Percentiles rank a stretch among this genome's conserved stretches.
Conservation (phyloP, 2,888 invertebrate genomes). For the Agrotis exclamationis region DNA sequence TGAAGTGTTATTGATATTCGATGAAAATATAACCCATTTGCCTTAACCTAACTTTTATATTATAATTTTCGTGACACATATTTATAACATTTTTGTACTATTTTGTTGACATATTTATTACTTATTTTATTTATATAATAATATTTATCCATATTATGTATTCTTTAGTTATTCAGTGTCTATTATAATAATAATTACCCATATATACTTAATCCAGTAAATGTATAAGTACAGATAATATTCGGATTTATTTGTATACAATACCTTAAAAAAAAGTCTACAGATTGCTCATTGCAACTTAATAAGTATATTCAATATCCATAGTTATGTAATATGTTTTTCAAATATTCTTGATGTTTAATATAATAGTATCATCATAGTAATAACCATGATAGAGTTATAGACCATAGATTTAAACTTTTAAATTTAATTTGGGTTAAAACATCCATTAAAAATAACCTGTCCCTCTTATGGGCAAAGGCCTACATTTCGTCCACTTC, state of each 20-base stretch:
- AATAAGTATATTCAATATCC: constrained; percentile 27
- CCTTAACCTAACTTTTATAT: constrained; percentile 6
- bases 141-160: background rate
- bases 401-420: constrained; percentile 25
- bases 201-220: constrained; percentile 8
- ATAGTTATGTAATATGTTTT: constrained; percentile 29
- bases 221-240: constrained; percentile 21
- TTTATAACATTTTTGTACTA: constrained; percentile 22
- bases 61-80: constrained; percentile 21
- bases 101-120: constrained; percentile 15
- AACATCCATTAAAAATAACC: background rate
- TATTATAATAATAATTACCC: constrained; percentile 48
- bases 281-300: background rate
- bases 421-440: background rate
- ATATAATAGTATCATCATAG: constrained; percentile 15
- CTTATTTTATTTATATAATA: constrained; percentile 8
- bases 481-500: background rate
- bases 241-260: background rate
- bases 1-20: constrained; percentile 24
- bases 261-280: constrained; percentile 3
- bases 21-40: background rate
- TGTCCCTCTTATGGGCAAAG: background rate
- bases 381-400: constrained; percentile 4
- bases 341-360: constrained; percentile 30
- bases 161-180: constrained; percentile 23